These are phyloP conservation scores for Vanessa tameamea DNA, from an alignment of 1,140 invertebrate species.

Conservation along the genomic window DNA sequence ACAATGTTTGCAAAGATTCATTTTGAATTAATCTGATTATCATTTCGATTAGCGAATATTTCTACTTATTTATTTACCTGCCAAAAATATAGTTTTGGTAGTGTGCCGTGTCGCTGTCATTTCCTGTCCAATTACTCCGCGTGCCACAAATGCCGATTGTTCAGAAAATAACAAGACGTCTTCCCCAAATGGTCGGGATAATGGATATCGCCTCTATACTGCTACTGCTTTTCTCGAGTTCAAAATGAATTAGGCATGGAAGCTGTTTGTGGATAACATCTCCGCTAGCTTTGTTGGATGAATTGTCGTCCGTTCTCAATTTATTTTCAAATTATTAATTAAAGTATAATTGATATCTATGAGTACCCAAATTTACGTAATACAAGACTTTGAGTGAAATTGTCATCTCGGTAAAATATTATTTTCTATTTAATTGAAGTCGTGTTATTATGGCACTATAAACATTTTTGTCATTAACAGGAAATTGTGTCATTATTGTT, in stretches of 20 bases:
- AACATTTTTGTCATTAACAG: constrained; percentile 10
- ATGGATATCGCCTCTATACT: constrained; percentile 19
- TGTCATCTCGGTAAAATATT: neutral
- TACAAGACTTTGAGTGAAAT: neutral
- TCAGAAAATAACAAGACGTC: constrained; percentile 29
- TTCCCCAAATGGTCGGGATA: constrained; percentile 16
- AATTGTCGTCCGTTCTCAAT: neutral
- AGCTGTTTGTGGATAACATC: neutral
- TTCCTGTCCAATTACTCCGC: constrained; percentile 29
- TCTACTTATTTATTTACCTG: neutral
- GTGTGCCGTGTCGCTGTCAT: constrained; percentile 15
- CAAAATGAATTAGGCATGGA: constrained; percentile 14
- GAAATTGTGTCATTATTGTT: constrained; percentile 17
- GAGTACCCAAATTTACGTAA: neutral
- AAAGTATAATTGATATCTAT: neutral
- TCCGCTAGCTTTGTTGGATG: neutral
- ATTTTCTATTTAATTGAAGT: neutral
- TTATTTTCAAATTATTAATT: neutral
- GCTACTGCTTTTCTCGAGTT: constrained; percentile 2
- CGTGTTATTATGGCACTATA: neutral
- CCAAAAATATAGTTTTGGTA: constrained; percentile 1
- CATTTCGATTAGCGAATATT: no score
- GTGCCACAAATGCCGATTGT: constrained; percentile 24
- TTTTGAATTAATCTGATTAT: no score
- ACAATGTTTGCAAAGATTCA: no score